phyloP scores from a whole-genome alignment of 2,113 vertebrate genomes.

The Cyanoliseus patagonus region DNA sequence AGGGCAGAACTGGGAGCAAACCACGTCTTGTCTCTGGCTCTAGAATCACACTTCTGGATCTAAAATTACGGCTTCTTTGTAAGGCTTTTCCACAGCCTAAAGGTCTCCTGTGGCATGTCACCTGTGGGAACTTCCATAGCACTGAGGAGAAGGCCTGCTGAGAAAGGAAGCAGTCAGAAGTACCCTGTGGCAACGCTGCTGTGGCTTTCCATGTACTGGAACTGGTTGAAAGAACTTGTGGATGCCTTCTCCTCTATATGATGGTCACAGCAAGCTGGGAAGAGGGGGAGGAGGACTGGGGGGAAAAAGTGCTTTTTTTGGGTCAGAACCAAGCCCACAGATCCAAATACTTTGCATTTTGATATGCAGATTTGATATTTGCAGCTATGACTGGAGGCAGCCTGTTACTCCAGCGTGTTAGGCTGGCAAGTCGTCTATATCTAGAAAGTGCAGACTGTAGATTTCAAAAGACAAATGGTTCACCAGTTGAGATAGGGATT shows the following conservation, averaged over 20 bases:
- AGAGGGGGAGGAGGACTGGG: background rate
- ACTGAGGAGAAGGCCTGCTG: background rate
- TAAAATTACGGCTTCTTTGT: background rate
- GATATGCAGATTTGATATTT: background rate
- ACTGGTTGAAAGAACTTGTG: background rate
- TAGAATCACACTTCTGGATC: background rate
- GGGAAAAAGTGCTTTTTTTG: background rate
- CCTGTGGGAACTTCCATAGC: background rate
- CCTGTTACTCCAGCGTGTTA: background rate
- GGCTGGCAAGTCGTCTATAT: background rate
- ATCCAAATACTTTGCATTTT: background rate
- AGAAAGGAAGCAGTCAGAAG: background rate
- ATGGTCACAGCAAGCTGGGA: background rate
- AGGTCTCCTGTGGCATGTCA: background rate
- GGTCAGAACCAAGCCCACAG: background rate
- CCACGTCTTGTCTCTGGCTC: background rate
- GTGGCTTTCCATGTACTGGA: background rate
- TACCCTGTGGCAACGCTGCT: background rate
- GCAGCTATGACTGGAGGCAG: background rate
- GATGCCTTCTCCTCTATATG: background rate
- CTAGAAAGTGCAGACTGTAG: background rate
- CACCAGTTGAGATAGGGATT: background rate
- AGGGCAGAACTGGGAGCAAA: background rate
- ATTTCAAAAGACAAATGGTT: background rate
- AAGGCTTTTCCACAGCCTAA: background rate